Evolutionary conservation across 2,888 invertebrate genomes (phyloP).

Genomic region (Tipula unca): DNA sequence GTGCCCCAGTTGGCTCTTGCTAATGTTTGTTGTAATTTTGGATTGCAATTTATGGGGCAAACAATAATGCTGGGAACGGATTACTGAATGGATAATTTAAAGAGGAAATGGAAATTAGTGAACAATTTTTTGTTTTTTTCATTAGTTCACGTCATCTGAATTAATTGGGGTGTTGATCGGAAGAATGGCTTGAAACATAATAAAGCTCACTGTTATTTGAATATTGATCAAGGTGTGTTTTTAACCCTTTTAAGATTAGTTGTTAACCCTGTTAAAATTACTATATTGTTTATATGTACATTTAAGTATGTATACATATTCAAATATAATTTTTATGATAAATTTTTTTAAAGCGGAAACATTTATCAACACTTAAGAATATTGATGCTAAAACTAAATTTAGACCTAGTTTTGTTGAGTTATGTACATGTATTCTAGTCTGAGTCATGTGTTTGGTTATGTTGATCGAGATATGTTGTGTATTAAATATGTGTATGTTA

Average conservation of each 20-base stretch:
- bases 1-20: neutral
- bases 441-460: neutral
- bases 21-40: neutral
- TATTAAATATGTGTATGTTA: neutral
- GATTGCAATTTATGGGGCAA: neutral
- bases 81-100: neutral
- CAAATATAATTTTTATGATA: too few species aligned
- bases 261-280: too few species aligned
- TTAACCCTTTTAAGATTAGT: too few species aligned
- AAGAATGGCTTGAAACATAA: too few species aligned
- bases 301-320: too few species aligned
- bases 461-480: neutral
- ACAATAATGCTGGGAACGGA: neutral
- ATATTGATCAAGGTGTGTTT: too few species aligned
- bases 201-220: too few species aligned
- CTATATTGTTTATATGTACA: too few species aligned
- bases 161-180: too few species aligned
- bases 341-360: too few species aligned
- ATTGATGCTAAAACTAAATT: too few species aligned
- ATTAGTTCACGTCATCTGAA: neutral
- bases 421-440: neutral
- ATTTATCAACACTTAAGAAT: too few species aligned
- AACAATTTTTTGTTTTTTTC: neutral
- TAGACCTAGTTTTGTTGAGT: neutral
- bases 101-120: neutral